Evolutionary conservation across 1,140 invertebrate genomes (phyloP).

Genomic region (Atta texana): DNA sequence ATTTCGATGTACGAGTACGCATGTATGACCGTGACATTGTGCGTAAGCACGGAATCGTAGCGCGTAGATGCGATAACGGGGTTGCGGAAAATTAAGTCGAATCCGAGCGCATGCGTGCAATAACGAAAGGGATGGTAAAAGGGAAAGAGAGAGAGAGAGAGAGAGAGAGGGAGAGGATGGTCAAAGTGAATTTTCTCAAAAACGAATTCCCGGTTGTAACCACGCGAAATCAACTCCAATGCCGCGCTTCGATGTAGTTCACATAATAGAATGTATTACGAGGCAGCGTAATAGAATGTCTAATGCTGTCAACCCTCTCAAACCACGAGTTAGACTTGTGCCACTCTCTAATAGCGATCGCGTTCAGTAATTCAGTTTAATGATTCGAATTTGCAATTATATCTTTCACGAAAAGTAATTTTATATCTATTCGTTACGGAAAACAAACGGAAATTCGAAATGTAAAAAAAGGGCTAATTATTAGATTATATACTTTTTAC

Average conservation of each 20-base stretch:
- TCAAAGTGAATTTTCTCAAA: slow-evolving; percentile 44
- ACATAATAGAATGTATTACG: slow-evolving; percentile 50
- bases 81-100: slow-evolving; percentile 52
- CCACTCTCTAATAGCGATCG: slow-evolving; percentile 1
- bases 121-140: neutral
- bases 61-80: slow-evolving; percentile 18
- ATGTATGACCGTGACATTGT: slow-evolving; percentile 54
- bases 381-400: neutral
- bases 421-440: neutral
- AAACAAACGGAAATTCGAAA: neutral
- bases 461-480: no score
- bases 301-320: slow-evolving; percentile 28
- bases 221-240: slow-evolving; percentile 25
- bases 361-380: neutral
- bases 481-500: no score
- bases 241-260: neutral
- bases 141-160: neutral
- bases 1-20: slow-evolving; percentile 25
- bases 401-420: neutral
- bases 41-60: slow-evolving; percentile 18
- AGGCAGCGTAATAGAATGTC: slow-evolving; percentile 42
- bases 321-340: slow-evolving; percentile 8
- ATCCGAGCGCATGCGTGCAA: slow-evolving; percentile 30
- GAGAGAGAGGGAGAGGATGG: neutral
- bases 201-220: slow-evolving; percentile 14